phyloP scores from a whole-genome alignment of 2,888 invertebrate species.

The Torymus auratus region DNA sequence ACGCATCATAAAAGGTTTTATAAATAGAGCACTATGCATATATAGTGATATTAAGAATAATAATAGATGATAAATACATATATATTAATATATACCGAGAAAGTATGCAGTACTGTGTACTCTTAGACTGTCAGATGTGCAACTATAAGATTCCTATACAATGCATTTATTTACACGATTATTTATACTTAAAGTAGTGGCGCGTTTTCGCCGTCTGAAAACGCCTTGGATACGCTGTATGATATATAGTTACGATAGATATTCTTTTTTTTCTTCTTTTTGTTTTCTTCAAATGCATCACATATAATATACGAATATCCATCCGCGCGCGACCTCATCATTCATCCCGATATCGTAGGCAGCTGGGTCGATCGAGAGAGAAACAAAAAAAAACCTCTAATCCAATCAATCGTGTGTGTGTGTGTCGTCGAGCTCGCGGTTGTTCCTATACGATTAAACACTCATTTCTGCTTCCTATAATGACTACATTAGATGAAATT shows the following conservation, averaged over 20 bases:
- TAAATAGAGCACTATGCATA: conserved; percentile 42
- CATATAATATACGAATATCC: conserved; percentile 4
- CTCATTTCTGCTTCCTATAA: too few relatives aligned
- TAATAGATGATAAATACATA: conserved; percentile 39
- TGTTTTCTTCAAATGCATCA: conserved; percentile 17
- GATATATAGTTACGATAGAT: conserved; percentile 43
- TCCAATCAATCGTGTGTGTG: conserved; percentile 19
- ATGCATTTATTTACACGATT: conserved; percentile 70
- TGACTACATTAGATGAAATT: conserved; percentile 26
- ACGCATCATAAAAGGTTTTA: conserved; percentile 36
- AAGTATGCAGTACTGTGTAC: conserved; percentile 66
- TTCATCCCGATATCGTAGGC: conserved; percentile 44
- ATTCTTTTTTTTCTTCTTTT: conserved; percentile 1
- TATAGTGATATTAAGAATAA: conserved; percentile 53
- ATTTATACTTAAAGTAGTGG: conserved; percentile 61
- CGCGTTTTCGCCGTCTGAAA: conserved; percentile 30
- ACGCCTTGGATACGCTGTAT: conserved; percentile 21
- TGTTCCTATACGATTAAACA: conserved; percentile 42
- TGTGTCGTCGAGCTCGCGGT: conserved; percentile 34
- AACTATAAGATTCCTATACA: conserved; percentile 72
- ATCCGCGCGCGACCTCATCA: not conserved
- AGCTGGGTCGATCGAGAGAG: conserved; percentile 41
- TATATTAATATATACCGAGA: conserved; percentile 64
- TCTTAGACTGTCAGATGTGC: conserved; percentile 72
- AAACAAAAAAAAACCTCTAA: not conserved